Conservation (phyloP, 30 jellyfish, hydroid and myxozoan genomes). For the Morbakka virulenta region DNA sequence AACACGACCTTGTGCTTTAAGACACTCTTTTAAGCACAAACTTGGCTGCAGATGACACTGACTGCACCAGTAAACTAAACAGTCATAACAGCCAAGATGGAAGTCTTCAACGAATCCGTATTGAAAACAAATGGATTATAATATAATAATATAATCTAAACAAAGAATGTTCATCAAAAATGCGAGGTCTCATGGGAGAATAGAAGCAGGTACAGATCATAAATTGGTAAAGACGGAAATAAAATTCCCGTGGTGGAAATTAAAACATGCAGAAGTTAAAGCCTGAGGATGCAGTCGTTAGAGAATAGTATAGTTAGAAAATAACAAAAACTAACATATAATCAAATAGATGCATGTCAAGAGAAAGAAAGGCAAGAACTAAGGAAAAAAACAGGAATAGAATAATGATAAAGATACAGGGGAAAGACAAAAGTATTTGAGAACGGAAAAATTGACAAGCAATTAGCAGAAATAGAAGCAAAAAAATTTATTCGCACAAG, state of each 20-base stretch:
- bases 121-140: constrained; percentile 32
- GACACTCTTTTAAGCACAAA: constrained; percentile 50
- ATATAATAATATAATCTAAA: no score
- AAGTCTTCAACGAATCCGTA: constrained; percentile 8
- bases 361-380: constrained; percentile 11
- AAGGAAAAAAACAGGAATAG: constrained; percentile 26
- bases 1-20: constrained; percentile 37
- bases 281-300: constrained; percentile 9
- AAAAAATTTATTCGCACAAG: constrained; percentile 42
- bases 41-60: constrained; percentile 56
- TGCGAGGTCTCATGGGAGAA: no score
- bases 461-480: background rate
- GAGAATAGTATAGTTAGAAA: constrained; percentile 8
- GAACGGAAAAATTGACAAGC: constrained; percentile 2
- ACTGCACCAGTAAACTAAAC: constrained; percentile 47
- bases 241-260: background rate
- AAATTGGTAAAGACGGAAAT: no score
- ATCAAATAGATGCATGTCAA: constrained; percentile 5
- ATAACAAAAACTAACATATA: background rate
- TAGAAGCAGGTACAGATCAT: no score
- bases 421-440: constrained; percentile 15
- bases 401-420: constrained; percentile 20
- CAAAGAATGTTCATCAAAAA: no score
- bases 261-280: constrained; percentile 21
- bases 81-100: background rate